phyloP scores from a whole-genome alignment of 2,888 invertebrate species.

The Hedychridium roseum region DNA sequence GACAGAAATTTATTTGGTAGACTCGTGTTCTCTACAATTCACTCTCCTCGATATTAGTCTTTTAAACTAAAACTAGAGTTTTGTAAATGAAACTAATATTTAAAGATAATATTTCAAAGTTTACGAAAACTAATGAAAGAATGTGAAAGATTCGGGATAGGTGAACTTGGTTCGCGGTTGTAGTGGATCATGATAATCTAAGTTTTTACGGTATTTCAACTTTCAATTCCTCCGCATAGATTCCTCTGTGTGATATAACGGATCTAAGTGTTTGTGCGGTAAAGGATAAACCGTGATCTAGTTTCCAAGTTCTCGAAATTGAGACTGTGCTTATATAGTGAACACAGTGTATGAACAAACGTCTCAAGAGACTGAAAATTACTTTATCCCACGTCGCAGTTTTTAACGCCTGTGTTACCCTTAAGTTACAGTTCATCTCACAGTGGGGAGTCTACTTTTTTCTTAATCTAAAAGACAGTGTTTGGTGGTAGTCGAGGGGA shows the following conservation, averaged over 20 bases:
- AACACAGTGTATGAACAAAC: constrained; percentile 17
- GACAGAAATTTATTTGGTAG: neutral
- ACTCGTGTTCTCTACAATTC: no score
- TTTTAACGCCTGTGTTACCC: constrained; percentile 19
- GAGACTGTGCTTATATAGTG: constrained; percentile 27
- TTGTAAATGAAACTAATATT: neutral
- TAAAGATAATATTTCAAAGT: neutral
- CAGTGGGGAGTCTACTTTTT: constrained; percentile 26
- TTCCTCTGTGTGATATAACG: constrained; percentile 39
- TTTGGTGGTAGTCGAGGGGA: constrained; percentile 39
- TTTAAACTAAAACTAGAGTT: neutral
- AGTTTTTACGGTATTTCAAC: constrained; percentile 15
- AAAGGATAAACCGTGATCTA: constrained; percentile 29
- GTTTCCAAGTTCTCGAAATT: constrained; percentile 25
- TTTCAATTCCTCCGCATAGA: constrained; percentile 26
- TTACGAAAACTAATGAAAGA: constrained; percentile 5
- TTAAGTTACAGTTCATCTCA: constrained; percentile 13
- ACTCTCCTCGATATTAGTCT: neutral
- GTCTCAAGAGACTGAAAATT: constrained; percentile 13
- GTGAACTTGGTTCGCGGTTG: neutral
- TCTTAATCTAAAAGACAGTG: constrained; percentile 44
- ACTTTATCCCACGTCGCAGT: constrained; percentile 12
- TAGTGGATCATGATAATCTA: constrained; percentile 1
- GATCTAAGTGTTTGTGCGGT: constrained; percentile 52
- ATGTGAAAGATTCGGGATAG: constrained; percentile 21